Evolutionary conservation across 2,113 vertebrate species (phyloP), one percentile per base, ranked within the genome.

Genomic region (Puma concolor): DNA sequence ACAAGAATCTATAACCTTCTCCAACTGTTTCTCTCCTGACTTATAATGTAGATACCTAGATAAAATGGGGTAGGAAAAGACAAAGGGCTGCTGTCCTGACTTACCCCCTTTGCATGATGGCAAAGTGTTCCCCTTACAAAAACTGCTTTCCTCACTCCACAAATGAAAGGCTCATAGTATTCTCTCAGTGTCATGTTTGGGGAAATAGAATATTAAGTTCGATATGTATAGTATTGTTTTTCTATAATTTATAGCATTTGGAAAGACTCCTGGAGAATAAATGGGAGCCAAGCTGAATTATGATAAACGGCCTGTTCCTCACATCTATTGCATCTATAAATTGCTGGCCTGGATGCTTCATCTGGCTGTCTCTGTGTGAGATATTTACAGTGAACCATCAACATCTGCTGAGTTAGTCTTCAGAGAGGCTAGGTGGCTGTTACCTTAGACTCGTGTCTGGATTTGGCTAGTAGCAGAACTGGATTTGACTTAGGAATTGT

Each of bases 1-100:
- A 97, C 86, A 93, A 98, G 97, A 98, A 98, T 93, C 97, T 97
- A 83, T 97, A 99, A 97, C 64, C 64, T 97, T 97, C 41, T 81
- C 82, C 91, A 90, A 41, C 79, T 52, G 85, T 98, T 98, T 97
- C 92, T 89, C 25, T 97, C 11, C 80, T 98, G 96, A 98, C 95
- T 98, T 97, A 85, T 6, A 88, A 41, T 85, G 87, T 44, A 97
- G 89, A 48, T 69, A 31, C 79, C 82, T 90, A 36, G 10, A 79
- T 71, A 86, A 92, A 76, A 38, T 44, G 31, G 95, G 66, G 9
- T 54, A 16, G 92, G 87, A 14, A 14, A 88, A 97, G 96, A 94
- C 84, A 63, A 72, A 96, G 93, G 41, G 41, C 52, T 14, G 6
- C 31, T 44, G 48, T 95, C 33, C 85, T 93, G 5, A 52, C 6